Evolutionary conservation across 2,797 vertebrate species (phyloP), one percentile per base, ranked within the genome.

Genomic region (Crenichthys baileyi): DNA sequence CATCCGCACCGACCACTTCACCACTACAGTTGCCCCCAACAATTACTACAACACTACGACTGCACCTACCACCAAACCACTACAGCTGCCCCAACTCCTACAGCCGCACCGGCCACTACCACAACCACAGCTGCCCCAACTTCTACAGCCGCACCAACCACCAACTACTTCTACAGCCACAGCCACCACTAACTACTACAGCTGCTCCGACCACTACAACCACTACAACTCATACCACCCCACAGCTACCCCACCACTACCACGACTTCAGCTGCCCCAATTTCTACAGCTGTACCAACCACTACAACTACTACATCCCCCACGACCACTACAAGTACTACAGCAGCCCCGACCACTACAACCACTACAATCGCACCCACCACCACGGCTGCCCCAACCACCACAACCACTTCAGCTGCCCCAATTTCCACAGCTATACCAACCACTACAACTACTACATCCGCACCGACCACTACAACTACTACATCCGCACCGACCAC

Each of bases 181-280:
- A 9, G 12, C 53, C 5, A 15, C 15, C 0, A 0, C 7, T n/a
- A n/a, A n/a, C n/a, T n/a, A 0, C 1, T 29, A 71, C 26, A 26
- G 0, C 65, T 18, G 1, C 65, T 1, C 13, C 26, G 0, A 13
- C 68, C 8, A 24, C 41, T 0, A 22, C 70, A 7, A 50, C 63
- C 5, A 46, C 63, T 1, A n/a, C n/a, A n/a, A n/a, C n/a, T n/a
- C 13, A 20, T 0, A 13, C 68, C 8, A 24, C 41, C 0, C n/a
- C n/a, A 16, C 46, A 9, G 6, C 24, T 31, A 51, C 63, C 1
- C 3, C 22, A 36, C n/a, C n/a, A n/a, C n/a, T n/a, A 44, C 56
- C 0, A 70, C 31, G 5, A n/a, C n/a, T n/a, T n/a, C n/a, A n/a
- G n/a, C n/a, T n/a, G n/a, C n/a, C n/a, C n/a, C n/a, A n/a, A n/a